phyloP scores from a whole-genome alignment of 2,797 vertebrate species.

The Selene dorsalis region DNA sequence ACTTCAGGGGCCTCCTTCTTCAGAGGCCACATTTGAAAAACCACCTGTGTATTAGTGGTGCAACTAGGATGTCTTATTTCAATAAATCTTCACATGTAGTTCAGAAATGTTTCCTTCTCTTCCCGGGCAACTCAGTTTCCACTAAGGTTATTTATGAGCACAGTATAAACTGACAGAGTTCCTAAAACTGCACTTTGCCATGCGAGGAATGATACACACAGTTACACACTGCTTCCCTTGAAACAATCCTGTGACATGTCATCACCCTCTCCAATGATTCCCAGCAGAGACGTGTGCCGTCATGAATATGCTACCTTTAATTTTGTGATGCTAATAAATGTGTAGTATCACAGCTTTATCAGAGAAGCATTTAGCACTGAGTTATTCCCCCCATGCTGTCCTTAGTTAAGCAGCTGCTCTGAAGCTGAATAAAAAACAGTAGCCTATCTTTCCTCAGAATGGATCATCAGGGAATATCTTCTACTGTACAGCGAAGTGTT shows the following conservation, averaged over 20 bases:
- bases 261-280: background rate
- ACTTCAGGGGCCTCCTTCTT: too few species aligned
- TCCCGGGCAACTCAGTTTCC: too few species aligned
- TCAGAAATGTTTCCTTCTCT: too few species aligned
- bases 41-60: too few species aligned
- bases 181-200: too few species aligned
- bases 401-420: slow-evolving; percentile 5
- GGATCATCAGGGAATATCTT: background rate
- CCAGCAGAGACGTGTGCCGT: background rate
- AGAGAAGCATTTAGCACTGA: background rate
- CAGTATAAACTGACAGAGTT: too few species aligned
- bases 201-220: too few species aligned
- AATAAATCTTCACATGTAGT: too few species aligned
- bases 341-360: background rate
- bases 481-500: background rate
- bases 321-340: background rate
- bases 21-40: too few species aligned
- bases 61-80: too few species aligned
- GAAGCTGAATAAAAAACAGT: background rate
- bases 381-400: background rate
- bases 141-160: too few species aligned
- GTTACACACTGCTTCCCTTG: background rate
- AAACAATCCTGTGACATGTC: background rate
- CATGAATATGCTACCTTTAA: background rate
- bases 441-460: slow-evolving; percentile 1